A percentile compares a stretch with the other conserved stretches of the same genome.
Evolutionary conservation across 2,797 vertebrate species (phyloP).

Genomic region (Zonotrichia albicollis): DNA sequence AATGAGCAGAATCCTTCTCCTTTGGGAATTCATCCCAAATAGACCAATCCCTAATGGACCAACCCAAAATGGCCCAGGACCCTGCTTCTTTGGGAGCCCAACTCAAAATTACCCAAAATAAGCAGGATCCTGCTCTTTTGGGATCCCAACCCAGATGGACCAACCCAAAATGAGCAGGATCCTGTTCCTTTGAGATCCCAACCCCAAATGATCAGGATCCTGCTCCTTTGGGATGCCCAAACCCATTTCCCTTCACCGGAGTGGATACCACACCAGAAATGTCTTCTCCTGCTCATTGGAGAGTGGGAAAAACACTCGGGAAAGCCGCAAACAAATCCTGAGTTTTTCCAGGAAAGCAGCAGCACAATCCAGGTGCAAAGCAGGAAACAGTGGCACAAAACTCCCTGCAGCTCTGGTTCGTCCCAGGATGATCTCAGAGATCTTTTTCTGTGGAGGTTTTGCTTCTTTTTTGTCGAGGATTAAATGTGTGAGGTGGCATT

Average conservation of each 20-base stretch:
- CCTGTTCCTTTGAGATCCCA: no score
- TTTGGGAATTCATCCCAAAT: no score
- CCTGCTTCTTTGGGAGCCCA: no score
- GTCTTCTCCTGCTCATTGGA: fast-evolving
- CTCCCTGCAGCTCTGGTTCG: neutral
- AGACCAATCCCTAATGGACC: no score
- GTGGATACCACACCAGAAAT: neutral
- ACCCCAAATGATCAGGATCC: no score
- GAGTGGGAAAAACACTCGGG: neutral
- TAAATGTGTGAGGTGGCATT: neutral
- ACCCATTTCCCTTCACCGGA: neutral
- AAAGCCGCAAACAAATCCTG: fast-evolving
- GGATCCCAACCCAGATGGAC: no score
- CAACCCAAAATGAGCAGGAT: no score
- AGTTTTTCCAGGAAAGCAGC: neutral
- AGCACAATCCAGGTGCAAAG: no score
- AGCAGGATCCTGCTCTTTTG: no score
- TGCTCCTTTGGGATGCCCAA: neutral
- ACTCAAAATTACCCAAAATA: no score
- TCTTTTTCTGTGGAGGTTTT: neutral
- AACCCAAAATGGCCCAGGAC: no score
- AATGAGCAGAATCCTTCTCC: no score
- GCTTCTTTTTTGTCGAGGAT: neutral
- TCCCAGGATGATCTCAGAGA: neutral
- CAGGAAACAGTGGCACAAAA: neutral